A percentile compares a stretch with the other conserved stretches of the same genome.
phyloP scores from a whole-genome alignment of 2,113 vertebrate species.

The Leucopternis melanops region DNA sequence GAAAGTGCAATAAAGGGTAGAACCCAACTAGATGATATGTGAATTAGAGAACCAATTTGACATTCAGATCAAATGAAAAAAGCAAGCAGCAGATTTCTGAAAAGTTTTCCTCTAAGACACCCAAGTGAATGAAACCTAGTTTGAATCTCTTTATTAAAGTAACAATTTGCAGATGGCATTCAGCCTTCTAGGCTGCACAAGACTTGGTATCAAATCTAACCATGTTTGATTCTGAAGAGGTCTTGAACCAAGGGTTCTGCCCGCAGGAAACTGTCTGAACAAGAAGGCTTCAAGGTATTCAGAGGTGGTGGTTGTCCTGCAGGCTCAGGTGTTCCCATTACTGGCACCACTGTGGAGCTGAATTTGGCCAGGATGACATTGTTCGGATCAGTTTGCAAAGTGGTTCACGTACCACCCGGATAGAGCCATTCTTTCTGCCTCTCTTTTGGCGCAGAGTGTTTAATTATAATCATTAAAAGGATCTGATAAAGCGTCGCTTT shows the following conservation, averaged over 20 bases:
- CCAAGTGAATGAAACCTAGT: neutral
- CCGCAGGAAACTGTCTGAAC: neutral
- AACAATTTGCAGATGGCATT: neutral
- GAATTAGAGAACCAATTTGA: neutral
- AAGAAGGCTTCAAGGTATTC: neutral
- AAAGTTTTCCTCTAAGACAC: neutral
- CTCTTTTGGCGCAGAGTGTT: neutral
- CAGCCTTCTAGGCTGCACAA: neutral
- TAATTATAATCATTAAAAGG: conserved; percentile 49
- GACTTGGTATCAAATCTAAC: neutral
- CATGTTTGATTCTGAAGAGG: neutral
- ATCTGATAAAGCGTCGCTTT: neutral
- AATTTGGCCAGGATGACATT: neutral
- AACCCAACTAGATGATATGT: neutral
- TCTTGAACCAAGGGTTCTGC: neutral
- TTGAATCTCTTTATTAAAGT: neutral
- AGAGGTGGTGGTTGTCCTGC: neutral
- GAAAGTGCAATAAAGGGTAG: neutral
- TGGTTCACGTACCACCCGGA: neutral
- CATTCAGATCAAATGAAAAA: neutral
- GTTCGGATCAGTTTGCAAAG: neutral
- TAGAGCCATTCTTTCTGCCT: neutral
- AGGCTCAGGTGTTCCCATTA: conserved; percentile 16
- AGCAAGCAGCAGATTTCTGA: neutral
- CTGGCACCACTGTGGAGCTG: neutral